Conservation (phyloP, 2,888 invertebrate genomes). For the Acleris laterana region DNA sequence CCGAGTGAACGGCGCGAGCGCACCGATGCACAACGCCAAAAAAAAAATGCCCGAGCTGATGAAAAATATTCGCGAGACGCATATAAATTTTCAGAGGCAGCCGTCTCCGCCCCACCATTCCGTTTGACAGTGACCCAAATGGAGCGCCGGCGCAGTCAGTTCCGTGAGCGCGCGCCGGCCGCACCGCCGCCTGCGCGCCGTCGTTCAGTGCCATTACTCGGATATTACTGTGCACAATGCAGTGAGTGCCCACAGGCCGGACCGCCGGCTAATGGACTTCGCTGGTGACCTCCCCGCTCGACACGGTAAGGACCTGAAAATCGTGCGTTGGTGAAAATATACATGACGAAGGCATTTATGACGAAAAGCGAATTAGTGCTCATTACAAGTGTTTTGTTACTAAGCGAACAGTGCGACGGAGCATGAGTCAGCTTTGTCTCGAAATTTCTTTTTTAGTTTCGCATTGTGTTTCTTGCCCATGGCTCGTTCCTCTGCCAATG, state of each 20-base stretch:
- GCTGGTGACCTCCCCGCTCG: conserved; percentile 55
- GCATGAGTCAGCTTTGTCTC: conserved; percentile 78
- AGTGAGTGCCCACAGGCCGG: conserved; percentile 67
- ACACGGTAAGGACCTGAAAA: conserved; percentile 62
- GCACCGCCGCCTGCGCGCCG: conserved; percentile 58
- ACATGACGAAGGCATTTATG: conserved; percentile 40
- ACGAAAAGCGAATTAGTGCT: conserved; percentile 47
- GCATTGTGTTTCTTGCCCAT: conserved; percentile 57
- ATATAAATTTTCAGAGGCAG: conserved; percentile 76
- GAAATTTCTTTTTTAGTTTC: conserved; percentile 77
- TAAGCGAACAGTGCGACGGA: conserved; percentile 46
- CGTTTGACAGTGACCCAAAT: conserved; percentile 83
- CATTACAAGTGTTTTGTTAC: conserved; percentile 50
- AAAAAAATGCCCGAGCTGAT: conserved; percentile 75
- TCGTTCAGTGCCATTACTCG: conserved; percentile 73
- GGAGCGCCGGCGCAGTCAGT: conserved; percentile 81
- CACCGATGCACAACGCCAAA: conserved; percentile 69
- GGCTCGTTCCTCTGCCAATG: conserved; percentile 43
- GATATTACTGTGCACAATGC: conserved; percentile 74
- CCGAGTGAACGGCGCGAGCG: conserved; percentile 55
- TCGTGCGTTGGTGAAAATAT: conserved; percentile 50
- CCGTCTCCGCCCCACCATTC: conserved; percentile 78
- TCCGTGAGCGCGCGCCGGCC: conserved; percentile 74
- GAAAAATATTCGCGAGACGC: conserved; percentile 78
- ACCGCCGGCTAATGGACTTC: conserved; percentile 54